phyloP scores from a whole-genome alignment of 2,113 vertebrate genomes.

The Hippocampus barbouri region DNA sequence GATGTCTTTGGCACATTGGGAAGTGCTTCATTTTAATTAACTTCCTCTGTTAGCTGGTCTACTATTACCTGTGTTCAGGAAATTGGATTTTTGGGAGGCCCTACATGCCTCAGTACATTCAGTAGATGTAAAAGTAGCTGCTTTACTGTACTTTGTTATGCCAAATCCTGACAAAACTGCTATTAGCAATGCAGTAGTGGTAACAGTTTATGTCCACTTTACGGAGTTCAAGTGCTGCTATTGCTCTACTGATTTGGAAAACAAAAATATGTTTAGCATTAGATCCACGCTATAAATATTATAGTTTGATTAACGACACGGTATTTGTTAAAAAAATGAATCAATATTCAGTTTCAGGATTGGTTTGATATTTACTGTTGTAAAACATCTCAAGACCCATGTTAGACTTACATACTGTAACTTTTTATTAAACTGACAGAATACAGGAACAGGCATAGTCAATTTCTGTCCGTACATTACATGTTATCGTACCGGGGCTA shows the following conservation, averaged over 20 bases:
- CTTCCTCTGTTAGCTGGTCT: conserved; percentile 17
- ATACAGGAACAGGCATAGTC: not conserved
- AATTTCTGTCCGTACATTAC: not conserved
- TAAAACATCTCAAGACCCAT: not conserved
- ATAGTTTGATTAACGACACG: not conserved
- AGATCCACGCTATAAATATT: not conserved
- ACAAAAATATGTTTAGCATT: not conserved
- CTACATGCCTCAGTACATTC: conserved; percentile 14
- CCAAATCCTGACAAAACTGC: conserved; percentile 19
- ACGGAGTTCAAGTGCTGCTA: not conserved
- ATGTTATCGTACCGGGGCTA: not conserved
- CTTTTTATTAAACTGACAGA: not conserved
- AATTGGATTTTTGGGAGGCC: conserved; percentile 24
- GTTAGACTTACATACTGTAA: not conserved
- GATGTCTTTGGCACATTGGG: conserved; percentile 28
- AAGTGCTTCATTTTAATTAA: conserved; percentile 30
- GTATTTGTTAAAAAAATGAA: not conserved
- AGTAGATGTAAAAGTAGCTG: conserved; percentile 15
- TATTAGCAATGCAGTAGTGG: conserved; percentile 14
- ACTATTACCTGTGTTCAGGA: conserved; percentile 18
- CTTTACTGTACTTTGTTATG: conserved; percentile 36
- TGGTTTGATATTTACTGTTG: not conserved
- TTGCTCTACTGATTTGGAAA: not conserved
- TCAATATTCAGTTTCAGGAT: not conserved
- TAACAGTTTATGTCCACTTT: not conserved